A percentile compares a stretch with the other conserved stretches of the same genome.
phyloP scores from a whole-genome alignment of 2,797 vertebrate genomes.

The Typhlichthys eigenmanni region DNA sequence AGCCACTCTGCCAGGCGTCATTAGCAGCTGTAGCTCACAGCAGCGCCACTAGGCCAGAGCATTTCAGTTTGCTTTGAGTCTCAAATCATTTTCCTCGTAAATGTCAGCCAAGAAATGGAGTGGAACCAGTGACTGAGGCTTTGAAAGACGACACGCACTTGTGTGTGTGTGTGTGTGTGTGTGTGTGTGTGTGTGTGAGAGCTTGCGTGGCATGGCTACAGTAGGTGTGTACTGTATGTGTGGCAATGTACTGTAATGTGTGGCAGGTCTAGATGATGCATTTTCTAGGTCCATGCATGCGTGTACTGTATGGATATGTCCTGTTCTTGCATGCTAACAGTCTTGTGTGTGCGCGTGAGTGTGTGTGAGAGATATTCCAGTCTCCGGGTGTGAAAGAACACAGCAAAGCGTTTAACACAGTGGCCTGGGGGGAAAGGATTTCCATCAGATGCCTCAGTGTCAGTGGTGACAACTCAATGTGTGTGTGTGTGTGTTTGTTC shows the following conservation, averaged over 20 bases:
- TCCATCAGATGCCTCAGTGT: conserved; percentile 27
- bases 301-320: too few relatives aligned
- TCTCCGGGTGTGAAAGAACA: conserved; percentile 14
- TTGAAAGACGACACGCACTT: conserved; percentile 49
- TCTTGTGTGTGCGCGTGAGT: not conserved
- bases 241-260: not conserved
- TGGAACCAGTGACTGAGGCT: conserved; percentile 60
- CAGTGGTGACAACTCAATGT: not conserved
- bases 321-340: too few relatives aligned
- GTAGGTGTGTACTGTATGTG: conserved; percentile 4
- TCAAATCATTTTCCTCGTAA: conserved; percentile 71
- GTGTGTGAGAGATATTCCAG: not conserved
- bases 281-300: too few relatives aligned
- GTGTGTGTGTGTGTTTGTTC: conserved; percentile 1
- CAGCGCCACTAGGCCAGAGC: conserved; percentile 46
- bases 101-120: conserved; percentile 66
- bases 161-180: conserved; percentile 14
- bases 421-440: conserved; percentile 13
- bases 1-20: conserved; percentile 14
- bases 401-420: conserved; percentile 25
- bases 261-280: conserved; percentile 1
- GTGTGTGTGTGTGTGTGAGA: conserved; percentile 1
- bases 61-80: conserved; percentile 58
- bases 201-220: not conserved
- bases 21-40: conserved; percentile 46